phyloP scores from a whole-genome alignment of 2,888 invertebrate genomes.

The Cryptocephalus primarius region DNA sequence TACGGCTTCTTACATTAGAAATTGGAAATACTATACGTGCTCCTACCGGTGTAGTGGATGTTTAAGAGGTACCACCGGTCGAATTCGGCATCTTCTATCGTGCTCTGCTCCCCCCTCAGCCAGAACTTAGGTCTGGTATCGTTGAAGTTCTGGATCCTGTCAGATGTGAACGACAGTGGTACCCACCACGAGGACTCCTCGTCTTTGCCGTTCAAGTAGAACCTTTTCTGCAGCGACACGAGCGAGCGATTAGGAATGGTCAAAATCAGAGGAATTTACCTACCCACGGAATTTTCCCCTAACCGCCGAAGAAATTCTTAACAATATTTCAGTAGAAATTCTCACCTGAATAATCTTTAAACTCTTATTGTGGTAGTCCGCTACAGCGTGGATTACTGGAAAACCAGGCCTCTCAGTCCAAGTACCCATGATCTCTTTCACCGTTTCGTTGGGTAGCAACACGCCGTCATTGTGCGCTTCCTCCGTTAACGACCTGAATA shows the following conservation, averaged over 20 bases:
- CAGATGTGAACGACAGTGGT: constrained; percentile 39
- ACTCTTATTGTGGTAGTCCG: constrained; percentile 33
- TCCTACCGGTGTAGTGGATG: constrained; percentile 49
- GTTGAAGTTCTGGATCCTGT: constrained; percentile 25
- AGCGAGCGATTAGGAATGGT: not conserved
- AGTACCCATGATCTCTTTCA: constrained; percentile 53
- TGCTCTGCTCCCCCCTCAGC: constrained; percentile 36
- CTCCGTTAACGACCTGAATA: constrained; percentile 55
- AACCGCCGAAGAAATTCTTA: not conserved
- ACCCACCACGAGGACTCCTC: constrained; percentile 38
- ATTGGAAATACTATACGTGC: not conserved
- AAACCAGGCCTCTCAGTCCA: constrained; percentile 60
- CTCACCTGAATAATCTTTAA: constrained; percentile 35
- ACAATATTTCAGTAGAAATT: not conserved
- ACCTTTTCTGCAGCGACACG: constrained; percentile 25
- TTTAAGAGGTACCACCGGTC: constrained; percentile 54
- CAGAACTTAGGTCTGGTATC: constrained; percentile 40
- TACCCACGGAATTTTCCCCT: not conserved
- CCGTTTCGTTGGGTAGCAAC: constrained; percentile 35
- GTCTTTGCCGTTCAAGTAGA: constrained; percentile 20
- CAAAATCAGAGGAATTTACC: no score
- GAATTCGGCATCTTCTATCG: constrained; percentile 20
- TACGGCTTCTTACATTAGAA: no score
- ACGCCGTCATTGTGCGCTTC: constrained; percentile 38
- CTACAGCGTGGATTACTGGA: constrained; percentile 48